Base-by-base conservation (phyloP, 1,140 invertebrate species). In the Panagrolaimus sp. region DNA sequence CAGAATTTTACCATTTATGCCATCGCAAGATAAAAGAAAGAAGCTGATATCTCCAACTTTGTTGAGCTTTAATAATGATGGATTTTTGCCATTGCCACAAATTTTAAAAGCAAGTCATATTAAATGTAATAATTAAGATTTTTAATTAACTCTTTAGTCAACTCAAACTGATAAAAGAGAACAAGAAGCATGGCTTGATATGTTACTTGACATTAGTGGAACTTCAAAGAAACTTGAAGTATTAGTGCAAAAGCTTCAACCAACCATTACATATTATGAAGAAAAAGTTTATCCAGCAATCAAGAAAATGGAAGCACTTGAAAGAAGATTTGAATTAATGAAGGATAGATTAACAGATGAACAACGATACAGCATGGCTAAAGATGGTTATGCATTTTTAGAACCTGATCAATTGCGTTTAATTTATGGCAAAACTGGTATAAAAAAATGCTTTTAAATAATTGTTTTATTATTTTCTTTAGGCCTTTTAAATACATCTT, bases 271-370 rank as follows among this genome's bases (percentile, higher is more conserved):
- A 11, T 20, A 57, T 25, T 27, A 25, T 57, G 27, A 16, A 16
- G 51, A 57, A n/a, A 57, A 57, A 5, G 51, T 57, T 0, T 57
- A 57, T 57, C 51, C 51, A 16, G 51, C 51, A n/a, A 57, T 57
- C 11, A 11, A 11, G 4, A 57, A 57, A 27, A 57, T 57, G 51
- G 51, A 57, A 27, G 51, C 11, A 57, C 27, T 57, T 20, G 51
- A 57, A 20, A 16, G n/a, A 27, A 57, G 20, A 25, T 57, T 57
- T 57, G 51, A 27, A 27, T 11, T 20, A 9, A 27, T 57, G n/a
- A 57, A 57, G 27, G 9, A 27, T 25, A 11, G 14, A 2, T 16
- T 57, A 16, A 25, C 51, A 8, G 27, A 57, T 11, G 20, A 20
- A 11, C 51, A 57, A 57, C 51, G 20, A 27, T 20, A 5, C 2